phyloP scores from a whole-genome alignment of 2,113 vertebrate genomes.

The Speoplatyrhinus poulsoni region DNA sequence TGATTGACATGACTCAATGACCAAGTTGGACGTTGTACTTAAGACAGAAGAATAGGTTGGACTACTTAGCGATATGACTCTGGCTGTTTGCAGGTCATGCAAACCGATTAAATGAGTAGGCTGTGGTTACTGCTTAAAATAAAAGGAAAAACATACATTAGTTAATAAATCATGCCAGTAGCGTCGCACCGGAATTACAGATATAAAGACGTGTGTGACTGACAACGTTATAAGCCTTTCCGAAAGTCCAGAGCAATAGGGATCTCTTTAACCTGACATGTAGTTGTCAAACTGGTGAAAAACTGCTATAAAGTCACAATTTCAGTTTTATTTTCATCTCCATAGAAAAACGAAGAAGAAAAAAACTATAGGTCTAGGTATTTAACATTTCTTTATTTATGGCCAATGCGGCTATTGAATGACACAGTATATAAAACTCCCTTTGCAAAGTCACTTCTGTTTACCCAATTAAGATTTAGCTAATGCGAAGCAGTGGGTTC shows the following conservation, averaged over 20 bases:
- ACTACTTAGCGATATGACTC: too few relatives aligned
- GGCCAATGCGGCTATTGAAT: slow-evolving; percentile 27
- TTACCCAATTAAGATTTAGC: slow-evolving; percentile 65
- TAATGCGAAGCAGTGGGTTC: slow-evolving; percentile 27
- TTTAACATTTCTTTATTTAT: slow-evolving; percentile 42
- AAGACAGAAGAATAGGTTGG: too few relatives aligned
- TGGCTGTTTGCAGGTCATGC: too few relatives aligned
- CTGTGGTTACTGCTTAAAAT: too few relatives aligned
- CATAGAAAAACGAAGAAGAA: not conserved
- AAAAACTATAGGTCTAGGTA: slow-evolving; percentile 9
- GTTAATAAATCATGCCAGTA: too few relatives aligned
- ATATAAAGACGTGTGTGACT: too few relatives aligned
- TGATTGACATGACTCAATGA: too few relatives aligned
- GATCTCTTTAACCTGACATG: slow-evolving; percentile 4
- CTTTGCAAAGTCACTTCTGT: slow-evolving; percentile 51
- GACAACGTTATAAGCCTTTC: too few relatives aligned
- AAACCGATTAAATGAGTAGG: too few relatives aligned
- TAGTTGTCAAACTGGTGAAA: not conserved
- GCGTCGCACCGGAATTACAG: too few relatives aligned
- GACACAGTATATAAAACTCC: slow-evolving; percentile 44
- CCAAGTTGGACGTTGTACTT: too few relatives aligned
- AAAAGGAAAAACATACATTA: too few relatives aligned
- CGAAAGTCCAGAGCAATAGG: not conserved
- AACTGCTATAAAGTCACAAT: slow-evolving; percentile 23
- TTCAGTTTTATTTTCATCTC: slow-evolving; percentile 4